These are phyloP conservation scores for Geopemphigus sp. DNA, from an alignment of 1,140 invertebrate species.

Conservation along the genomic window DNA sequence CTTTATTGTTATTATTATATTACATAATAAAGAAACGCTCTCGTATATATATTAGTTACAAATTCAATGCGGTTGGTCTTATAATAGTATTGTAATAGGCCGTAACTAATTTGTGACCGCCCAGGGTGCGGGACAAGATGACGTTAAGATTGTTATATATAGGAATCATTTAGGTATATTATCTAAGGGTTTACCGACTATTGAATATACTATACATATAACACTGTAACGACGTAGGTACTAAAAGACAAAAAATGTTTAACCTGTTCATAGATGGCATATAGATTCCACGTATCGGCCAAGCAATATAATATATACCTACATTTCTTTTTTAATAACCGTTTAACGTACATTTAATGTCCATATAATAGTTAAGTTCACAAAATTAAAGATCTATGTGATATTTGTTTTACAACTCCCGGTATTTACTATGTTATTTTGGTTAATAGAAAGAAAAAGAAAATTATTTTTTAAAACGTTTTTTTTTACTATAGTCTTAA, in stretches of 20 bases:
- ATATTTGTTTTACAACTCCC: no score
- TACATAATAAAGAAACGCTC: not conserved
- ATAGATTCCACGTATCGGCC: not conserved
- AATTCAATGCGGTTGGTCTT: constrained; percentile 45
- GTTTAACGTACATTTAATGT: no score
- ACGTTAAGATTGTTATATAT: constrained; percentile 30
- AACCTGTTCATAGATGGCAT: not conserved
- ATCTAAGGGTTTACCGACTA: not conserved
- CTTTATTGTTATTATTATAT: constrained; percentile 18
- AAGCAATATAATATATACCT: not conserved
- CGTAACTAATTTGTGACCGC: constrained; percentile 49
- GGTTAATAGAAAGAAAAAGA: no score
- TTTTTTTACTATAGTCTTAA: no score
- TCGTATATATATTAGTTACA: not conserved
- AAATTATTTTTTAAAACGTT: no score
- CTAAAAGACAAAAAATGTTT: not conserved
- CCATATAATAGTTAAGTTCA: no score
- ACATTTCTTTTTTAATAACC: no score
- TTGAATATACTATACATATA: not conserved
- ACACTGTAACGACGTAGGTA: not conserved
- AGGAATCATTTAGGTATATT: constrained; percentile 8
- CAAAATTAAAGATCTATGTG: no score
- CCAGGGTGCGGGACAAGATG: constrained; percentile 38
- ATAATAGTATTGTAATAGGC: constrained; percentile 35
- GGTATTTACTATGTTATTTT: no score